Percentiles rank a stretch among this genome's conserved stretches.
These are phyloP conservation scores for Alcedo quadribrachys DNA, from an alignment of 2,797 vertebrate genomes.

Conservation along the genomic window DNA sequence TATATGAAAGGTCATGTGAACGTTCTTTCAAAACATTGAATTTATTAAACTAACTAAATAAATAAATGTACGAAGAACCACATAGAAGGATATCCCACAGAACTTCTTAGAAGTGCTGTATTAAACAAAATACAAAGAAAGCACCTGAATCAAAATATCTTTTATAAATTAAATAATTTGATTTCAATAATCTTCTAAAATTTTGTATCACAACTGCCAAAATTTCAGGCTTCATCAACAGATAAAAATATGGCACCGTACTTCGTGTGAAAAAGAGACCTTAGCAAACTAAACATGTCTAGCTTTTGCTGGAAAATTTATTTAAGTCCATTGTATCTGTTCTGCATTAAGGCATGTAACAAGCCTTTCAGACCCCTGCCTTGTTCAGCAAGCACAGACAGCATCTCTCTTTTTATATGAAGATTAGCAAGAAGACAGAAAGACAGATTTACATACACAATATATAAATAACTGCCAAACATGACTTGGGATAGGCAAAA, in stretches of 20 bases:
- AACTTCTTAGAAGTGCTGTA: neutral
- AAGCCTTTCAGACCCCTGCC: neutral
- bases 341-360: neutral
- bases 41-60: neutral
- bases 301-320: neutral
- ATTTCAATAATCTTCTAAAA: no score
- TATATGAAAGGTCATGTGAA: neutral
- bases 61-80: neutral
- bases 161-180: no score
- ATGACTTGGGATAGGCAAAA: neutral
- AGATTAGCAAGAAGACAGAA: neutral
- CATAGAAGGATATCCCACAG: neutral
- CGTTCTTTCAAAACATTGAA: neutral
- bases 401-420: neutral
- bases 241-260: neutral
- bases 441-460: neutral
- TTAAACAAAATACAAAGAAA: no score
- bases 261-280: neutral
- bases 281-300: neutral
- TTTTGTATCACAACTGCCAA: neutral
- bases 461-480: neutral
- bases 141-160: no score
- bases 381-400: neutral
- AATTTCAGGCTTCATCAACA: neutral
- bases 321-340: neutral